Base-by-base conservation (phyloP, 2,888 invertebrate species). In the Pandemis cinnamomeana region DNA sequence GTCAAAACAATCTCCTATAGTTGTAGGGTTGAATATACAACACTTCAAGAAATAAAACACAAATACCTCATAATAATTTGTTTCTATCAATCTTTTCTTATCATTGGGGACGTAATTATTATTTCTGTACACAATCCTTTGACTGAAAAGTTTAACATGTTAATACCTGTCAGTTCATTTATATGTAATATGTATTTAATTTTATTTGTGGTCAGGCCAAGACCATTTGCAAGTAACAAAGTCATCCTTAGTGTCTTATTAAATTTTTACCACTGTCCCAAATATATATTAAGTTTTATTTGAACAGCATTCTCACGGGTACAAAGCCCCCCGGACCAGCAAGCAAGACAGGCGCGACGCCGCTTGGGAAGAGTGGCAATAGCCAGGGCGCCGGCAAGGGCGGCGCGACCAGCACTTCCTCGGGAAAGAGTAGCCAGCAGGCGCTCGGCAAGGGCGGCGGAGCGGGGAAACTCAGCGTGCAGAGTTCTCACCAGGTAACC, bases 321-420 rank as follows among this genome's bases (percentile, higher is more conserved):
- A 91, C 89, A 71, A 96, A 95, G 84, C 92, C 91, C 76, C 91
- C 95, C 8, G 93, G 95, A 8, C 94, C 94, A 8, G 93, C 95
- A 0, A 92, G 94, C 77, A 95, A 95, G 82, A 95, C 94, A 0
- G 94, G 94, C 10, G 93, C 87, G 1, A 75, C 91, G 13, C 90
- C 91, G 4, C 77, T 91, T 13, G 88, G 89, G 53, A 93, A 93
- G 75, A 83, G 87, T 55, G 84, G 87, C 4, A 81, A 84, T 41
- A 80, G 84, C 5, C 88, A 87, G 55, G 81, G 81, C 64, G 72
- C 81, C 13, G 82, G 84, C 71, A 92, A 91, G 71, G 86, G 86
- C 7, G 81, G 81, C 6, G 79, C 83, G 0, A 75, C 76, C 6
- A 69, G 82, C 5, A 83, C 86, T 3, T 83, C 86, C 1, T 83